Percentiles rank a stretch among this genome's conserved stretches.
These are phyloP conservation scores for Parazoanthus atlanticus DNA, from an alignment of 92 coral and sea anemone species.

Conservation along the genomic window DNA sequence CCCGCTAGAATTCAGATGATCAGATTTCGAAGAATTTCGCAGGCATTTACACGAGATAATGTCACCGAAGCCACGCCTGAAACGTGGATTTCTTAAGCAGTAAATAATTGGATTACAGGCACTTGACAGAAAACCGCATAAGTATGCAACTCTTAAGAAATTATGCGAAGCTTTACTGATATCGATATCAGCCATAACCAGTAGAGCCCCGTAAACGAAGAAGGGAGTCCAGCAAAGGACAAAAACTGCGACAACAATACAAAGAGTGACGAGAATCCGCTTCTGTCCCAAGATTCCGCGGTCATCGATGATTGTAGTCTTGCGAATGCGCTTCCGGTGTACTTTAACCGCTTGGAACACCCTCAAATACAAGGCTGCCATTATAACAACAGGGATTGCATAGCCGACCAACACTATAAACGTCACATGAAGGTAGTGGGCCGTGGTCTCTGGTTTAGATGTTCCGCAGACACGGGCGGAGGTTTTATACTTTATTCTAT, in stretches of 20 bases:
- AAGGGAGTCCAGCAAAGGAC: constrained; percentile 80
- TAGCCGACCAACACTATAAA: constrained; percentile 54
- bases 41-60: constrained; percentile 60
- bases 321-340: constrained; percentile 69
- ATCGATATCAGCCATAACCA: constrained; percentile 42
- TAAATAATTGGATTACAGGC: constrained; percentile 71
- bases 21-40: constrained; percentile 36
- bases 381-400: constrained; percentile 52
- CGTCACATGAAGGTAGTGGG: constrained; percentile 47
- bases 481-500: constrained; percentile 47
- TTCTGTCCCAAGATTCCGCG: constrained; percentile 81
- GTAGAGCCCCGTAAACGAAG: constrained; percentile 51
- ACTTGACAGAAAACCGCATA: constrained; percentile 66
- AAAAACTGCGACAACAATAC: constrained; percentile 57
- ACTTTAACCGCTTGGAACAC: constrained; percentile 56
- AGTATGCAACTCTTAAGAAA: constrained; percentile 60
- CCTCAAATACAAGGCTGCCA: constrained; percentile 54
- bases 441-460: constrained; percentile 39
- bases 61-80: constrained; percentile 76
- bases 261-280: constrained; percentile 64
- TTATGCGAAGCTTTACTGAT: constrained; percentile 25
- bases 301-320: constrained; percentile 78
- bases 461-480: constrained; percentile 59
- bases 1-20: constrained; percentile 28
- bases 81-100: constrained; percentile 75